Percentiles rank a stretch among this genome's conserved stretches.
phyloP scores from a whole-genome alignment of 2,113 vertebrate species.

The Zosterops lateralis region DNA sequence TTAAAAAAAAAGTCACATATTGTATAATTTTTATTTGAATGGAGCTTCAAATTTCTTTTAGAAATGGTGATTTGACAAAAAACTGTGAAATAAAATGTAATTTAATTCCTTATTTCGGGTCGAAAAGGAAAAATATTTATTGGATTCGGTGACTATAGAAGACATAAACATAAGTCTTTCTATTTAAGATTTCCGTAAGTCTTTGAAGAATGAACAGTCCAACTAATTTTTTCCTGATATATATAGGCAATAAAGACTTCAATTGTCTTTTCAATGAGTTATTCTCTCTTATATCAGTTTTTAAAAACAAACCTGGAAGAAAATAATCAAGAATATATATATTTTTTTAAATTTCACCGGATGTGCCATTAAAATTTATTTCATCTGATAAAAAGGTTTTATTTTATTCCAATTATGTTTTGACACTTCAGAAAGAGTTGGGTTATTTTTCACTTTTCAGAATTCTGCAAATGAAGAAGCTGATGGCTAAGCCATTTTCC shows the following conservation, averaged over 20 bases:
- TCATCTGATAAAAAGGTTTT: accelerated
- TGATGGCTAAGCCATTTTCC: not conserved
- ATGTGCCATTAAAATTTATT: not conserved
- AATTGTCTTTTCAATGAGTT: not conserved
- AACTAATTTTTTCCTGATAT: not conserved
- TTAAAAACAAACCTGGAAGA: not conserved
- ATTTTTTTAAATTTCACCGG: not conserved
- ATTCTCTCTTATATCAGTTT: not conserved
- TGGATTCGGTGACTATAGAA: not conserved
- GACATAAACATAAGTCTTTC: not conserved
- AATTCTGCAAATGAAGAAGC: not conserved
- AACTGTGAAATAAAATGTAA: not conserved
- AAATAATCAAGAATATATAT: not conserved
- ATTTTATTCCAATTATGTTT: not conserved
- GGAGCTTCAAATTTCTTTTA: not conserved
- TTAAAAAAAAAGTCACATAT: not conserved
- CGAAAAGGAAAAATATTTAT: not conserved
- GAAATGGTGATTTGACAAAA: not conserved
- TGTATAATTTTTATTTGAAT: not conserved
- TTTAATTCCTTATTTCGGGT: not conserved
- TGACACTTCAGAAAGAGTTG: not conserved
- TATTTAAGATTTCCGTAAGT: not conserved
- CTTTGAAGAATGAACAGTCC: not conserved
- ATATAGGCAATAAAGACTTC: not conserved
- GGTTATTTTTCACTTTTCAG: not conserved